Evolutionary conservation across 1,140 invertebrate genomes (phyloP), one percentile per base, ranked within the genome.

Genomic region (Cataglyphis hispanica): DNA sequence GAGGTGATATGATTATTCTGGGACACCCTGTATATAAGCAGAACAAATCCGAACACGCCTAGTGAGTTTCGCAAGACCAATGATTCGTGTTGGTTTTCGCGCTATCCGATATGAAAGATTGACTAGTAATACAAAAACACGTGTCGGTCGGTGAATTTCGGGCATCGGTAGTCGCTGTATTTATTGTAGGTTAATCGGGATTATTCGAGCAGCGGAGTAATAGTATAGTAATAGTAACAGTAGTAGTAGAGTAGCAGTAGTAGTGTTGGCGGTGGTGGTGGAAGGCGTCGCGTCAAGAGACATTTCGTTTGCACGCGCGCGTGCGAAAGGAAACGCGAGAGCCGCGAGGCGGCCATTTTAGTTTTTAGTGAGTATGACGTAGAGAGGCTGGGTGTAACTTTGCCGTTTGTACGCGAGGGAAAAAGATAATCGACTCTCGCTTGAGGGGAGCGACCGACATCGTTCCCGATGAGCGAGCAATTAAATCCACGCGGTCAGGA

Each of bases 321-420:
- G 61, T 75, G 72, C 76, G 53, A 86, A 85, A 85, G 80, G 84
- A 84, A 88, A 88, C 27, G 40, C 31, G 61, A 27, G 46, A 16
- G 34, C 64, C 37, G 67, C 60, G 72, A 86, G 69, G 90, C 93
- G 90, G 93, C 93, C 93, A 94, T 94, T 93, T 94, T 93, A 93
- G 40, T 92, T 94, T 93, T 94, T 93, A 93, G 40, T 92, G 93
- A 93, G 90, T 92, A 92, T 94, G 92, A 93, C 93, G 92, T 93
- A 92, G 91, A 92, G 91, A 91, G 90, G 89, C 89, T 92, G 90
- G 91, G 91, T 91, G 92, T 91, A 92, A 91, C 92, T 93, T 93
- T 90, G 89, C 92, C 91, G 13, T 93, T 92, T 74, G 88, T 88
- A 86, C 84, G 89, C 84, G 86, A 90, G 83, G 86, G 87, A 87